These are phyloP conservation scores for Drosophila sordidapex DNA, from an alignment of 2,888 invertebrate genomes.

Conservation along the genomic window DNA sequence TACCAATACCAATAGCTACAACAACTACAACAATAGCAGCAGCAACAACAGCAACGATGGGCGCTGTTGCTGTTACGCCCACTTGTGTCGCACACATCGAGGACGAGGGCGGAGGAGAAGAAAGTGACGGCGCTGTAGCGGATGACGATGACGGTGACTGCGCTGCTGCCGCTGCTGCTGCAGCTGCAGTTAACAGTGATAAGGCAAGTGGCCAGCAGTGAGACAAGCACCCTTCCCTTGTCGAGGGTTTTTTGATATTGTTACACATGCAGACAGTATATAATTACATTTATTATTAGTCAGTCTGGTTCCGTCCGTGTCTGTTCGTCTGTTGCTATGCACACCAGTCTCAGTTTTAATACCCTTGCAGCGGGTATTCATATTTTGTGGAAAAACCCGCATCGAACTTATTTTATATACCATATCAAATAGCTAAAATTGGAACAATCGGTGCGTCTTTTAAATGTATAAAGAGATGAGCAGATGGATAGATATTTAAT, in stretches of 20 bases:
- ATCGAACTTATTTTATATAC: neutral
- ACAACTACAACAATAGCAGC: conserved; percentile 14
- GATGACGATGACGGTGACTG: conserved; percentile 52
- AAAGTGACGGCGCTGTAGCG: conserved; percentile 32
- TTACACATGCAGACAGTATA: neutral
- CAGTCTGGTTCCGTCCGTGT: neutral
- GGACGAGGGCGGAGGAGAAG: conserved; percentile 62
- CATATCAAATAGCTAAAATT: neutral
- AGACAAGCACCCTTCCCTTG: neutral
- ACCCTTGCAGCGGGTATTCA: neutral
- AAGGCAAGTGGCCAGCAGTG: conserved; percentile 58
- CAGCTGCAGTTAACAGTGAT: conserved; percentile 49
- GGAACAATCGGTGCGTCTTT: neutral
- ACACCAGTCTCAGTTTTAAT: neutral
- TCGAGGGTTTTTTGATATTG: neutral
- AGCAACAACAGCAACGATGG: conserved; percentile 32
- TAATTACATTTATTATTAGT: neutral
- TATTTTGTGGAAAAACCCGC: neutral
- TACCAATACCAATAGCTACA: conserved; percentile 23
- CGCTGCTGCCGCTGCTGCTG: conserved; percentile 49
- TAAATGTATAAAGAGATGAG: neutral
- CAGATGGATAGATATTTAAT: neutral
- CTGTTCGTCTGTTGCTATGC: neutral
- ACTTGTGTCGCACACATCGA: conserved; percentile 59
- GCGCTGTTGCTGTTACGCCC: conserved; percentile 56